These are phyloP conservation scores for Melanotaenia maccullochi DNA, from an alignment of 2,797 vertebrate species.

Conservation along the genomic window DNA sequence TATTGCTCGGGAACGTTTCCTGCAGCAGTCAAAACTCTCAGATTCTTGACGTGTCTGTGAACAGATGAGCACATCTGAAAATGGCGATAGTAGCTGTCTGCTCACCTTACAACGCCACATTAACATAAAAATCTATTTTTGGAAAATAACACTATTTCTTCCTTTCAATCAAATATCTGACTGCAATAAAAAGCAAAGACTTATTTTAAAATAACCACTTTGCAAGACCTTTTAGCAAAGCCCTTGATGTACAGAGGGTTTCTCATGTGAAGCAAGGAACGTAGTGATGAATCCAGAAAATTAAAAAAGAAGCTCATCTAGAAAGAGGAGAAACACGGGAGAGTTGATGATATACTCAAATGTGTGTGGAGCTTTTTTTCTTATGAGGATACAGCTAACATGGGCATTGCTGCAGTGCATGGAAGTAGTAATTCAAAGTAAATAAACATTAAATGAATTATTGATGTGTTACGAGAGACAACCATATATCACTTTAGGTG, in stretches of 20 bases:
- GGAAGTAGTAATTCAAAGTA: constrained; percentile 60
- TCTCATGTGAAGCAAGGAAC: constrained; percentile 1
- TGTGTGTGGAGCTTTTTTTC: constrained; percentile 21
- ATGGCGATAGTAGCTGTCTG: neutral
- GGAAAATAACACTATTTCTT: neutral
- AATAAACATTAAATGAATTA: constrained; percentile 64
- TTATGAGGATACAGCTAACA: constrained; percentile 37
- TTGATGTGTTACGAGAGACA: constrained; percentile 63
- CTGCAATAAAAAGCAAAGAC: neutral
- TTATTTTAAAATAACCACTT: neutral
- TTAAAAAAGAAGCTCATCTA: constrained; percentile 37
- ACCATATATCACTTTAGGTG: constrained; percentile 65
- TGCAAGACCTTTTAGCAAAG: neutral
- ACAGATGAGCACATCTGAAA: neutral
- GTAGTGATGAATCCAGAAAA: constrained; percentile 20
- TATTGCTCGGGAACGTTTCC: constrained; percentile 27
- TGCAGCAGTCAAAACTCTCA: constrained; percentile 2
- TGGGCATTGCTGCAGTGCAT: constrained; percentile 32
- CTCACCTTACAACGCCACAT: too few species aligned
- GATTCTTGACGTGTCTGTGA: constrained; percentile 5
- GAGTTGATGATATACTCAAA: constrained; percentile 11
- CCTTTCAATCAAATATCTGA: neutral
- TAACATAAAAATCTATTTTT: neutral
- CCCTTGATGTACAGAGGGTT: constrained; percentile 12
- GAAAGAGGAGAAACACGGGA: constrained; percentile 30